Evolutionary conservation across 2,888 invertebrate genomes (phyloP).

Genomic region (Tenthredo scrophulariae): DNA sequence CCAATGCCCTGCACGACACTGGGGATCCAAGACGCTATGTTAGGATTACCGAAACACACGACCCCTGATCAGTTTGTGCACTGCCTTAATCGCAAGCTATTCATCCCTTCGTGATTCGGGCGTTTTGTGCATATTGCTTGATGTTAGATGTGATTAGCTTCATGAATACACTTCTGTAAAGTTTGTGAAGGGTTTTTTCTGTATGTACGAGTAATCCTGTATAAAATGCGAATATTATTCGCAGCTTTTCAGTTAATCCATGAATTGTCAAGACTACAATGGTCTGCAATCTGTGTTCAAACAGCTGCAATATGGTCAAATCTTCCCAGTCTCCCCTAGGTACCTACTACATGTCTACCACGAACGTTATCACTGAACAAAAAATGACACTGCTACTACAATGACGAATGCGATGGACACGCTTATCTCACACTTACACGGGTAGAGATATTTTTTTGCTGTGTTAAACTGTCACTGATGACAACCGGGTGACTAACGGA

Average conservation of each 20-base stretch:
- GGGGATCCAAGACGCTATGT: not conserved
- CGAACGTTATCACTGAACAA: slow-evolving; percentile 8
- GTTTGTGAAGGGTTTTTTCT: not conserved
- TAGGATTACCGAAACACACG: not conserved
- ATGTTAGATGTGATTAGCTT: not conserved
- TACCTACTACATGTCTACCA: not conserved
- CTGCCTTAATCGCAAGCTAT: not conserved
- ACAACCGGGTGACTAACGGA: slow-evolving; percentile 39
- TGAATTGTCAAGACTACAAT: not conserved
- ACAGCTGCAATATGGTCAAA: slow-evolving; percentile 6
- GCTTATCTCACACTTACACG: slow-evolving; percentile 37
- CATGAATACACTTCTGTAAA: not conserved
- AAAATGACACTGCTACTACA: slow-evolving; percentile 19
- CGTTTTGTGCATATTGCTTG: not conserved
- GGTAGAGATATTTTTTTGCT: slow-evolving; percentile 28
- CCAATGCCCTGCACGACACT: slow-evolving; percentile 45
- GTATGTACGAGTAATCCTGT: not conserved
- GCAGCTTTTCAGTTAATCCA: not conserved
- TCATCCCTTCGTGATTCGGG: not conserved
- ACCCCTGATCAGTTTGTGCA: not conserved
- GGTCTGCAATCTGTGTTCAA: not conserved
- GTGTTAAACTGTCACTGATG: slow-evolving; percentile 8
- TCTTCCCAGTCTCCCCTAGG: not conserved
- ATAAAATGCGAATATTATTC: not conserved
- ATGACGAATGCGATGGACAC: slow-evolving; percentile 2